Base-by-base conservation (phyloP, 2,888 invertebrate species). In the Sipha maydis region DNA sequence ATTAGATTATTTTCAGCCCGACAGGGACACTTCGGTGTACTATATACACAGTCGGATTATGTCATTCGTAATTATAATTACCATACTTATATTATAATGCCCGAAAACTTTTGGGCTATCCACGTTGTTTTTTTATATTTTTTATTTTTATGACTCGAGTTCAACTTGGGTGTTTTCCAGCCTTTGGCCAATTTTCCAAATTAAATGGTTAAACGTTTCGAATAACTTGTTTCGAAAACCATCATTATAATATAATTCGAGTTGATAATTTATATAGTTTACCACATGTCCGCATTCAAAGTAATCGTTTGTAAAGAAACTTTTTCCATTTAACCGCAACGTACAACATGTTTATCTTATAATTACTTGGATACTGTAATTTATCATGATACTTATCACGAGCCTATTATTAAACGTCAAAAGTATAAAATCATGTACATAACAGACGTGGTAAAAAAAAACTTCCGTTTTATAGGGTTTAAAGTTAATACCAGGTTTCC, bases 91-190 rank as follows among this genome's bases (percentile, higher is more conserved):
- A 11, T 31, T n/a, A n/a, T 11, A 34, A n/a, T 41, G 41, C n/a
- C n/a, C 31, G 19, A 75, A 71, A 83, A 83, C 73, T 75, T 83
- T 83, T 75, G 2, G 34, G 38, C 19, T 28, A 75, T 56, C 71
- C 28, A 25, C 1, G 3, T 28, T 3, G 34, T n/a, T 83, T 83
- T 83, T 71, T 28, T 17, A 71, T 7, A 0, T 7, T 25, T 67
- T 38, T 80, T 82, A 28, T 31, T 31, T 83, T 34, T 54, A 25
- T 28, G 28, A 14, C 9, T 34, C 0, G n/a, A 56, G n/a, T 69
- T 34, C 14, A 34, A 34, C 4, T 34, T 11, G 14, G 14, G 11
- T 14, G 0, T 11, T 48, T 14, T 48, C 48, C 14, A 48, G 48
- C 14, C 14, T 48, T 48, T 14, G 11, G 48, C 48, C 14, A 48